Conservation (phyloP, 2,113 vertebrate species). For the Prionailurus bengalensis region DNA sequence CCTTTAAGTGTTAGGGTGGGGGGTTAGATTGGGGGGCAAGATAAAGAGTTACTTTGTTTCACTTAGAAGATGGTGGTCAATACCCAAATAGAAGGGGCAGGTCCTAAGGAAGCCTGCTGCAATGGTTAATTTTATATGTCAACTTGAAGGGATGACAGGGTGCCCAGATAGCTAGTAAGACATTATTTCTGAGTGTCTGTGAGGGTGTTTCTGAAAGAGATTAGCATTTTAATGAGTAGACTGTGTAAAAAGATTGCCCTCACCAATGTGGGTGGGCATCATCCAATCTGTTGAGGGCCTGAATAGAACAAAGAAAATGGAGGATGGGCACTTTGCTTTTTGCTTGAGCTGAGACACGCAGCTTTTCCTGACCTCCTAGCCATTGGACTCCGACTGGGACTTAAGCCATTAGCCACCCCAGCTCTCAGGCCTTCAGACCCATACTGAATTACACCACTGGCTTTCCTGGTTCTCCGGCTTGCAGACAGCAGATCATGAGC, state of each 20-base stretch:
- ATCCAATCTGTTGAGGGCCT: neutral
- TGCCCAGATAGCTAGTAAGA: neutral
- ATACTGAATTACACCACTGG: neutral
- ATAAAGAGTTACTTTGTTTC: neutral
- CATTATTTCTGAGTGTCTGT: conserved; percentile 16
- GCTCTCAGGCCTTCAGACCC: neutral
- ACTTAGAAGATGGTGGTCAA: neutral
- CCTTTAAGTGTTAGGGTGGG: neutral
- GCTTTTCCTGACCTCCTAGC: neutral
- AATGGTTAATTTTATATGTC: neutral
- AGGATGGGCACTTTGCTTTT: neutral
- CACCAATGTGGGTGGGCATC: neutral
- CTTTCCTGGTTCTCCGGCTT: neutral
- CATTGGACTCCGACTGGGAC: neutral
- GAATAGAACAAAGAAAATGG: neutral
- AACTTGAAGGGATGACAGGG: neutral
- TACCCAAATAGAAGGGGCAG: neutral
- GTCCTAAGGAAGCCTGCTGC: neutral
- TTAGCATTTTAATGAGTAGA: neutral
- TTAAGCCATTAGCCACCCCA: no score
- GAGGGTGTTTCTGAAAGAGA: conserved; percentile 4
- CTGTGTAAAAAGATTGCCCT: neutral
- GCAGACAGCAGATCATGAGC: neutral
- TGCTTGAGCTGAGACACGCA: neutral
- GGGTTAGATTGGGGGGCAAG: neutral